Evolutionary conservation across 53 echinoderm and acorn worm genomes (phyloP).

Genomic region (Arbacia lixula): DNA sequence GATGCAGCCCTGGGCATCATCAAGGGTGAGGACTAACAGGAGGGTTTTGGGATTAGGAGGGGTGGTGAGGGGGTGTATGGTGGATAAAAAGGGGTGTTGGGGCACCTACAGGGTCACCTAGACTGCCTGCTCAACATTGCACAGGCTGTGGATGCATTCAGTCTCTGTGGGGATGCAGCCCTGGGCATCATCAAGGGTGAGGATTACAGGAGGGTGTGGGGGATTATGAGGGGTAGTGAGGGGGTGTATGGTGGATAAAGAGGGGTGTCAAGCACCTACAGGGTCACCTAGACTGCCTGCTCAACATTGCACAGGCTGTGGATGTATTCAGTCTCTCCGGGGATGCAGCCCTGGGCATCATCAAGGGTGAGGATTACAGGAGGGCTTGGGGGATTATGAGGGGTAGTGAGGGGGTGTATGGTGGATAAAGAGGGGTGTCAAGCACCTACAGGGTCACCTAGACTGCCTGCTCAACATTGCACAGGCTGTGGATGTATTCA

Average conservation of each 20-base stretch:
- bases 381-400: background rate
- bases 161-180: slow-evolving; percentile 80
- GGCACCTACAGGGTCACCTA: slow-evolving; percentile 87
- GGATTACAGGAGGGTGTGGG: background rate
- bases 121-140: slow-evolving; percentile 96
- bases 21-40: slow-evolving; percentile 77
- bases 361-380: slow-evolving; percentile 84
- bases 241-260: background rate
- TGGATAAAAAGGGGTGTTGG: background rate
- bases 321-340: slow-evolving; percentile 87
- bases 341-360: slow-evolving; percentile 88
- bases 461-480: slow-evolving; percentile 96
- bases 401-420: background rate
- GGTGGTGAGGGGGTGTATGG: background rate
- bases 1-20: slow-evolving; percentile 88
- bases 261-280: slow-evolving; percentile 73
- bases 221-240: background rate
- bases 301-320: slow-evolving; percentile 88
- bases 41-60: background rate
- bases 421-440: background rate
- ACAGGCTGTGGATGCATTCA: slow-evolving; percentile 89
- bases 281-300: slow-evolving; percentile 92
- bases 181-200: slow-evolving; percentile 93
- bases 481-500: slow-evolving; percentile 89
- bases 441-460: slow-evolving; percentile 87